Percentiles rank a stretch among this genome's conserved stretches.
These are phyloP conservation scores for Rhamnusium bicolor DNA, from an alignment of 2,888 invertebrate species.

Conservation along the genomic window DNA sequence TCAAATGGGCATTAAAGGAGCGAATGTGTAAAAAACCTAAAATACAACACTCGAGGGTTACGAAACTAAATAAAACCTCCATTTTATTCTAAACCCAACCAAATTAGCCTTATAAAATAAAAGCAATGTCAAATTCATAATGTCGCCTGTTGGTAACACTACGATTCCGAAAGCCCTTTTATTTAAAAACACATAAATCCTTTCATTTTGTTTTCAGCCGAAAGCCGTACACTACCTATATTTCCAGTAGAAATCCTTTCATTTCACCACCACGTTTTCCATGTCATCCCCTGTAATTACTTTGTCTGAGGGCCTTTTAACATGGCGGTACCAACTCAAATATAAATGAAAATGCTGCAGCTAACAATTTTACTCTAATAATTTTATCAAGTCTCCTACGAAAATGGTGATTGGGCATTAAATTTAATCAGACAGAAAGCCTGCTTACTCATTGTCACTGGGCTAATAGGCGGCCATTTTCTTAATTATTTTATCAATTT, in stretches of 20 bases:
- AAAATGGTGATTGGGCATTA: slow-evolving; percentile 23
- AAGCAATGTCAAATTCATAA: slow-evolving; percentile 14
- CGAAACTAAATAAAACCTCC: not conserved
- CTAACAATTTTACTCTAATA: slow-evolving; percentile 37
- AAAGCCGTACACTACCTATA: slow-evolving; percentile 1
- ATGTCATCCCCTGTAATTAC: slow-evolving; percentile 42
- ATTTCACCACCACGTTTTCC: slow-evolving; percentile 36
- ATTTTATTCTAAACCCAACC: not conserved
- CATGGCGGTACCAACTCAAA: slow-evolving; percentile 27
- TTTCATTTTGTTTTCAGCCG: slow-evolving; percentile 1
- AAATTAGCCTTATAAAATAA: slow-evolving; percentile 5
- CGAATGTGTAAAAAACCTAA: not conserved
- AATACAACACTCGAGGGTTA: not conserved
- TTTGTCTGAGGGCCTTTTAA: slow-evolving; percentile 35
- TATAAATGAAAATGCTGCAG: slow-evolving; percentile 41
- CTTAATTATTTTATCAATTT: not conserved
- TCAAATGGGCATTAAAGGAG: not conserved
- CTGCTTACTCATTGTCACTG: not conserved
- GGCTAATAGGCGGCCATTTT: not conserved
- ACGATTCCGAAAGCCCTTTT: not conserved
- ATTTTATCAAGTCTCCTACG: slow-evolving; percentile 31
- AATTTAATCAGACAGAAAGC: slow-evolving; percentile 28
- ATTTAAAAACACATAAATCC: slow-evolving; percentile 8
- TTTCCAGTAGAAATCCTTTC: slow-evolving; percentile 27
- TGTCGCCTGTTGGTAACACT: slow-evolving; percentile 10